Evolutionary conservation across 2,113 vertebrate genomes (phyloP).

Genomic region (Cacatua alba): DNA sequence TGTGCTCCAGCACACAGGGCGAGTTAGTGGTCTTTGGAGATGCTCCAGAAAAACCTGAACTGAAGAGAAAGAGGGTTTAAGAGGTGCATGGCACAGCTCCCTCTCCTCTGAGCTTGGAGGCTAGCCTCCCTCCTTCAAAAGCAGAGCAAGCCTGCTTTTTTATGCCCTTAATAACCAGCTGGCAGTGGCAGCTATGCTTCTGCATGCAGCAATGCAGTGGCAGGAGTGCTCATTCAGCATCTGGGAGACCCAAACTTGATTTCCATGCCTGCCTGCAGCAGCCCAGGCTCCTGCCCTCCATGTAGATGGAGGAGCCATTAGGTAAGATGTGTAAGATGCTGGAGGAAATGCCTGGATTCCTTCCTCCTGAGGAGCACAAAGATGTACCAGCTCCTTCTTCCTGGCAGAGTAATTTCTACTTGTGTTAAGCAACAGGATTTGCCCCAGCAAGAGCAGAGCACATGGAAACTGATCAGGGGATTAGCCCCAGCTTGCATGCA

Average conservation of each 20-base stretch:
- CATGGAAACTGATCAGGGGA: not conserved
- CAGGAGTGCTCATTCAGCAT: not conserved
- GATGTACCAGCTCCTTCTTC: not conserved
- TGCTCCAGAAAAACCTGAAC: not conserved
- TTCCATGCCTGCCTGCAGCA: not conserved
- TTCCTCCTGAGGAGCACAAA: not conserved
- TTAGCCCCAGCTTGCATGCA: fast-evolving
- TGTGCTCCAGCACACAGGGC: not conserved
- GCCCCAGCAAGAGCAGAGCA: not conserved
- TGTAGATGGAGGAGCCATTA: not conserved
- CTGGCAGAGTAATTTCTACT: not conserved
- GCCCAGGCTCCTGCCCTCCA: not conserved
- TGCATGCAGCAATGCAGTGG: not conserved
- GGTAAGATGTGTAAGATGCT: not conserved
- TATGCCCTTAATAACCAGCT: not conserved
- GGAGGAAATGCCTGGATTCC: not conserved
- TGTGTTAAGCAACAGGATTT: not conserved
- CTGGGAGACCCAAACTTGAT: not conserved
- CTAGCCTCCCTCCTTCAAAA: not conserved
- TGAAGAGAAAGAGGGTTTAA: not conserved
- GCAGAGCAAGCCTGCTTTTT: not conserved
- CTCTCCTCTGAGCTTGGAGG: not conserved
- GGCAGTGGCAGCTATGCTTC: not conserved
- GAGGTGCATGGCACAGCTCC: not conserved
- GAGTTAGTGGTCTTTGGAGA: not conserved